Evolutionary conservation across 2,888 invertebrate species (phyloP).

Genomic region (Agriopis leucophaearia): DNA sequence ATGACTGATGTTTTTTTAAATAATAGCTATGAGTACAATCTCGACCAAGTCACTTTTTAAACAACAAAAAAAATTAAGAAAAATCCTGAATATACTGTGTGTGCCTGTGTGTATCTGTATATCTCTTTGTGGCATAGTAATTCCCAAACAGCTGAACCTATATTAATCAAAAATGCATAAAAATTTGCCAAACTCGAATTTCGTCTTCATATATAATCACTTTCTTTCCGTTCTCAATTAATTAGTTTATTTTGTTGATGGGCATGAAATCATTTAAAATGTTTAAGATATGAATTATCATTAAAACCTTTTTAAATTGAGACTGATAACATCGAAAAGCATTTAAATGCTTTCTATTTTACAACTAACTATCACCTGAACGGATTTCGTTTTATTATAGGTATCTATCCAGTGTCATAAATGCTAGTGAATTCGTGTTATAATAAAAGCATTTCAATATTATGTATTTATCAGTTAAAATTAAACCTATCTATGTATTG

Average conservation of each 20-base stretch:
- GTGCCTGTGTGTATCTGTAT: too few relatives aligned
- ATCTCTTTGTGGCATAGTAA: too few relatives aligned
- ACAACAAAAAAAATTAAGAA: too few relatives aligned
- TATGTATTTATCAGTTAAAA: too few relatives aligned
- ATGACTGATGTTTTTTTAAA: too few relatives aligned
- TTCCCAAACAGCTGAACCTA: too few relatives aligned
- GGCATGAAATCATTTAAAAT: slow-evolving; percentile 40
- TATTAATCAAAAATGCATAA: too few relatives aligned
- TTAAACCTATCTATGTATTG: too few relatives aligned
- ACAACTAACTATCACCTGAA: slow-evolving; percentile 32
- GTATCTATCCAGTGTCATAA: slow-evolving; percentile 22
- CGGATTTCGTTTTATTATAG: slow-evolving; percentile 34
- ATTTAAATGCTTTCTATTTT: slow-evolving; percentile 41
- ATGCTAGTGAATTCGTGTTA: slow-evolving; percentile 17
- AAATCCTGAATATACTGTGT: too few relatives aligned
- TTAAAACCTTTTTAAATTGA: slow-evolving; percentile 23
- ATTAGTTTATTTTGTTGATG: slow-evolving; percentile 42
- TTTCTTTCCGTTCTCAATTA: slow-evolving; percentile 49
- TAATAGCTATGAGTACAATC: too few relatives aligned
- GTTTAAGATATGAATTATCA: slow-evolving; percentile 26
- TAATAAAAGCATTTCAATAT: slow-evolving; percentile 24
- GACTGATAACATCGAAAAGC: slow-evolving; percentile 8
- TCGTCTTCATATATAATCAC: slow-evolving; percentile 43
- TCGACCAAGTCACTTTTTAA: too few relatives aligned
- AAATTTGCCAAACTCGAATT: slow-evolving; percentile 34